Base-by-base conservation (phyloP, 2,888 invertebrate species). In the Subacronicta megacephala region DNA sequence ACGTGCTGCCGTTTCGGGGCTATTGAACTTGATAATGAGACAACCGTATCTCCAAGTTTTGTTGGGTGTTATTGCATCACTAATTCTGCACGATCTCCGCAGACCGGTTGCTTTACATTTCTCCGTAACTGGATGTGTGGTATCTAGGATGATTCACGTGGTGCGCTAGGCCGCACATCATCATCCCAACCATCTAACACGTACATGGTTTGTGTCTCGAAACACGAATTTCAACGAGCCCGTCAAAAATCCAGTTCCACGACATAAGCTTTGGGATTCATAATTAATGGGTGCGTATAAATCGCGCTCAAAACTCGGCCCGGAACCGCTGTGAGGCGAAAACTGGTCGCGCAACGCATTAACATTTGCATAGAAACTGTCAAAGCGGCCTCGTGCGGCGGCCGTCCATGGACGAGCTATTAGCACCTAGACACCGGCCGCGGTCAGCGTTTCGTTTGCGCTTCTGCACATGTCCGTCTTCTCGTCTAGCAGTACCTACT, bases 281-380 rank as follows among this genome's bases (percentile, higher is more conserved):
- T 81, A 81, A 86, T 84, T 83, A 85, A 87, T 87, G 82, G 84
- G 84, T 86, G 87, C 89, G 89, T 87, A 87, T 88, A 87, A 86
- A 83, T 83, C 75, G 87, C 73, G 84, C 75, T 78, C 83, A 82
- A 84, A 84, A 86, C 81, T 84, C 84, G 87, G 92, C 88, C 93
- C 93, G 92, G 93, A 93, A 92, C 91, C 87, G 82, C 88, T 85
- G 77, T 78, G 84, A 85, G 84, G 84, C 88, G 83, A 90, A 87
- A 93, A 94, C 93, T 92, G 90, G 94, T 93, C 92, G 85, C 84
- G 85, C 85, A 85, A 88, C 90, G 92, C 89, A 90, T 88, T 87
- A 85, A 85, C 88, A 94, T 94, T 94, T 93, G 93, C 94, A 93
- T 94, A 94, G 93, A 93, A 92, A 93, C 93, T 93, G 93, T 92